Conservation (phyloP, 92 coral and sea anemone species). For the Umimayanthus chanpuru region DNA sequence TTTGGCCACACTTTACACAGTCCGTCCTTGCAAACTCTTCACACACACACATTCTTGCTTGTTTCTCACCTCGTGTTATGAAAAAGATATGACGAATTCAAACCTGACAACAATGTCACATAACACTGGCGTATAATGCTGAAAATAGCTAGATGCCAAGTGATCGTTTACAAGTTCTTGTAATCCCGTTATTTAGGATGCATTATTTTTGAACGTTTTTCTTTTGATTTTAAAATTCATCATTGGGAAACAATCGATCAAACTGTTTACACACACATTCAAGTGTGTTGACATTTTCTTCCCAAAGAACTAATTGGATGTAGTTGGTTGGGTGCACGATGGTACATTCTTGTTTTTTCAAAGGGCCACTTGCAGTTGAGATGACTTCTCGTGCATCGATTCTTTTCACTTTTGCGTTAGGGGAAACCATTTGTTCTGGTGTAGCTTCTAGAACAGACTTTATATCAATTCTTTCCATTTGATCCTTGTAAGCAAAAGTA, state of each 20-base stretch:
- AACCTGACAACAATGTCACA: constrained; percentile 46
- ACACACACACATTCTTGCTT: too few species aligned
- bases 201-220: constrained; percentile 12
- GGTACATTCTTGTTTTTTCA: not conserved
- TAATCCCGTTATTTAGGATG: constrained; percentile 27
- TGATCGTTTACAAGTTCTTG: constrained; percentile 23
- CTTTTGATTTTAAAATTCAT: constrained; percentile 6
- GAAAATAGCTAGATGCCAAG: constrained; percentile 34
- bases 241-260: too few species aligned
- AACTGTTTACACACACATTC: too few species aligned
- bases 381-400: not conserved
- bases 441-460: not conserved
- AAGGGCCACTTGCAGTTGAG: not conserved
- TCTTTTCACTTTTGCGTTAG: not conserved
- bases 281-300: not conserved
- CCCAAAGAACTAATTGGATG: constrained; percentile 13
- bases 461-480: not conserved
- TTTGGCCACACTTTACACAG: constrained; percentile 53
- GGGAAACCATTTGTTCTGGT: not conserved
- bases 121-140: constrained; percentile 29
- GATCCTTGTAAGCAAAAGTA: not conserved
- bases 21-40: constrained; percentile 30
- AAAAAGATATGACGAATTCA: constrained; percentile 27
- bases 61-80: constrained; percentile 37
- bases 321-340: not conserved